Evolutionary conservation across 2,888 invertebrate genomes (phyloP).

Genomic region (Ophion obscuratus): DNA sequence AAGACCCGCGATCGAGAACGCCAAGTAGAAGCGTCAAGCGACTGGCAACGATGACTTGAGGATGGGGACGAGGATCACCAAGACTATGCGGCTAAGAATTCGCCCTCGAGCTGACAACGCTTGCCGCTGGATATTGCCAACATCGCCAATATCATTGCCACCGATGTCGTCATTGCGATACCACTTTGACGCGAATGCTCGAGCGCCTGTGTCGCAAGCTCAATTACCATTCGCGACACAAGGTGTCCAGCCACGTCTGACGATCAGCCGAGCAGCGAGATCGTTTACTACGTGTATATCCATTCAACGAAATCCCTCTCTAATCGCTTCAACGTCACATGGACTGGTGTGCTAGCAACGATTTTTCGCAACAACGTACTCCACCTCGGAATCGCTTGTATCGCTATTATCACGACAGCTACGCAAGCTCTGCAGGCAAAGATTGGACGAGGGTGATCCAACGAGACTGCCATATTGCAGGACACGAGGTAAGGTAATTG

Average conservation of each 20-base stretch:
- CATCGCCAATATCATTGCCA: conserved; percentile 11
- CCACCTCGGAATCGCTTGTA: neutral
- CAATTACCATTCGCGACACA: conserved; percentile 12
- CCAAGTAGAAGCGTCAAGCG: conserved; percentile 14
- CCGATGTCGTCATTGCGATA: conserved; percentile 9
- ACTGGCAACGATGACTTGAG: neutral
- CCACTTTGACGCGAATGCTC: neutral
- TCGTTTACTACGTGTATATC: conserved; percentile 36
- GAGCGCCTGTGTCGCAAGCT: neutral
- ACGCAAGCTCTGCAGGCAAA: too few relatives aligned
- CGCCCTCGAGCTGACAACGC: conserved; percentile 14
- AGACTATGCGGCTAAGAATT: neutral
- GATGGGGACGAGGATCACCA: neutral
- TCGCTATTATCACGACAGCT: neutral
- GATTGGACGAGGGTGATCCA: neutral
- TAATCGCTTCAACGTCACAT: conserved; percentile 45
- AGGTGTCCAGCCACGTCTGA: neutral
- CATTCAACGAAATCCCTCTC: conserved; percentile 48
- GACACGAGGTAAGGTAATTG: too few relatives aligned
- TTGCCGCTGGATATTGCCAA: neutral
- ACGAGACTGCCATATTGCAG: too few relatives aligned
- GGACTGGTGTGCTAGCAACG: conserved; percentile 12
- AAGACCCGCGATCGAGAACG: conserved; percentile 19
- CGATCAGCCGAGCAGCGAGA: neutral
- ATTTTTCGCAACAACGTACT: conserved; percentile 13